Evolutionary conservation across 2,113 vertebrate species (phyloP).

Genomic region (Prolemur simus): DNA sequence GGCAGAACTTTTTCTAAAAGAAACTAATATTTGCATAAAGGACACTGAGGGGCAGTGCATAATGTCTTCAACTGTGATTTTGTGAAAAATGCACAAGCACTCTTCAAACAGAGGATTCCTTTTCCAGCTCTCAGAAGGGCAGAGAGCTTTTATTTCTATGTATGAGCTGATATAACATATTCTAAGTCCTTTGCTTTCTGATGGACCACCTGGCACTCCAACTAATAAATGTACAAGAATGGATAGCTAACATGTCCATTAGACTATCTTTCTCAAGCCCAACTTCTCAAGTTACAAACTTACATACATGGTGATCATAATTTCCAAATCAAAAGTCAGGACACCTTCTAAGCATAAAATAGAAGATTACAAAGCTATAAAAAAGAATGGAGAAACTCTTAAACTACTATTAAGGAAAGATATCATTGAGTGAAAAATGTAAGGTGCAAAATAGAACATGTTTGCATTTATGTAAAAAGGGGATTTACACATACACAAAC

Average conservation of each 20-base stretch:
- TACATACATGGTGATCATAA: not conserved
- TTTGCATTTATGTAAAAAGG: not conserved
- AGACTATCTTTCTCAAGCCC: not conserved
- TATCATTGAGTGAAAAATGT: not conserved
- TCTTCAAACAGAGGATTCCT: not conserved
- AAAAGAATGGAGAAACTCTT: not conserved
- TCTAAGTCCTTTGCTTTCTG: not conserved
- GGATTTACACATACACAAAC: not conserved
- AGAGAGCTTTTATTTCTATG: not conserved
- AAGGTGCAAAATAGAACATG: not conserved
- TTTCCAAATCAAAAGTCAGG: constrained; percentile 9
- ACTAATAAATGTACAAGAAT: not conserved
- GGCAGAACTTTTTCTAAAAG: not conserved
- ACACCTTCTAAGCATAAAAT: not conserved
- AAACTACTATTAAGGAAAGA: not conserved
- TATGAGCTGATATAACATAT: not conserved
- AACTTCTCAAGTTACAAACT: not conserved
- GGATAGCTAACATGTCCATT: not conserved
- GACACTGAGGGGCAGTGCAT: not conserved
- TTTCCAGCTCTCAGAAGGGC: not conserved
- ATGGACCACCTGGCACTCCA: not conserved
- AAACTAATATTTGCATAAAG: not conserved
- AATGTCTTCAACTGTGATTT: not conserved
- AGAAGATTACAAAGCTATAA: not conserved
- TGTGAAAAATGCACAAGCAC: not conserved